A percentile compares a stretch with the other conserved stretches of the same genome.
Evolutionary conservation across 1,140 invertebrate genomes (phyloP).

Genomic region (Philaenus spumarius): DNA sequence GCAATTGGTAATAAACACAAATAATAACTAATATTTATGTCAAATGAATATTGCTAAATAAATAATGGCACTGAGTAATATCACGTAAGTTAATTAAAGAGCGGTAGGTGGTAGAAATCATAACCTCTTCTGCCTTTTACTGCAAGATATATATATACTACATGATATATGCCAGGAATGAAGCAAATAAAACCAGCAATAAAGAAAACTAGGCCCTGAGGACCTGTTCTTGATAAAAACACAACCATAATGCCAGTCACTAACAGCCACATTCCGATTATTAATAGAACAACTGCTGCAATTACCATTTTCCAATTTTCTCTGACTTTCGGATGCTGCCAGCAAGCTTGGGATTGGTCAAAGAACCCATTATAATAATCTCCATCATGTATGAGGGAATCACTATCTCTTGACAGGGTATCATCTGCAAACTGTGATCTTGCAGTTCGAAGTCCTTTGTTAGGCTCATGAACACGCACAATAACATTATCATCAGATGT

Average conservation of each 20-base stretch:
- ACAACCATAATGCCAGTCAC: too few relatives aligned
- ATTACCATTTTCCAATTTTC: constrained; percentile 81
- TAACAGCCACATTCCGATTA: too few relatives aligned
- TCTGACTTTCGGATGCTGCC: constrained; percentile 71
- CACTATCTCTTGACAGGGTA: constrained; percentile 65
- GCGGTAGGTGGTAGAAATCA: constrained; percentile 72
- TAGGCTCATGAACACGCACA: constrained; percentile 14
- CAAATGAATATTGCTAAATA: too few relatives aligned
- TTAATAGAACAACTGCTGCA: constrained; percentile 63
- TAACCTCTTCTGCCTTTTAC: constrained; percentile 71
- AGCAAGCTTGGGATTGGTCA: constrained; percentile 52
- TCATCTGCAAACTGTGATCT: constrained; percentile 28
- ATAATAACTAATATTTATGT: too few relatives aligned
- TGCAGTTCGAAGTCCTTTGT: constrained; percentile 6
- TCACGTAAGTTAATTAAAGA: too few relatives aligned
- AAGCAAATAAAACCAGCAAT: constrained; percentile 75
- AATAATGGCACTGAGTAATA: too few relatives aligned
- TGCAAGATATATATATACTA: constrained; percentile 74
- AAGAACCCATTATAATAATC: constrained; percentile 33
- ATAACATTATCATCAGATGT: constrained; percentile 20
- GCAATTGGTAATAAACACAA: too few relatives aligned
- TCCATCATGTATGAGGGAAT: constrained; percentile 67
- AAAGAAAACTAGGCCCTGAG: constrained; percentile 71
- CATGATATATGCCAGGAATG: constrained; percentile 71
- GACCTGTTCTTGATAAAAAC: too few relatives aligned